Evolutionary conservation across 2,888 invertebrate genomes (phyloP), one percentile per base, ranked within the genome.

Genomic region (Pyralis farinalis): DNA sequence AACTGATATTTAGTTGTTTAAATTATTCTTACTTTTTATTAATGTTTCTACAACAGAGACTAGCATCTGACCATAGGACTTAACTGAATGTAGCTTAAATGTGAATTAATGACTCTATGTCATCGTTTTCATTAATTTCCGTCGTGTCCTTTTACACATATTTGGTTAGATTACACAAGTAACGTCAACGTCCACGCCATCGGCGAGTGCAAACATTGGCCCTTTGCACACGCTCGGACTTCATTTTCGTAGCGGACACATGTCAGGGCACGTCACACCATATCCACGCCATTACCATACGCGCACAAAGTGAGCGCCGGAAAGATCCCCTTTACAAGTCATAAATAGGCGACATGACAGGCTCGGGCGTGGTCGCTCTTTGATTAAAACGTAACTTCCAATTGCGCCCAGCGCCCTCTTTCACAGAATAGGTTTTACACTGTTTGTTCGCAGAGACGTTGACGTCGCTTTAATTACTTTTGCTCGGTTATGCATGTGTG

Each of bases 351-450:
- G 69, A 69, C 71, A 71, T 71, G 70, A 73, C 70, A 67, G 61
- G 51, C 56, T 55, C 58, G 70, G 82, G 82, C 75, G 79, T 79
- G 80, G 83, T 71, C 75, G 69, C 61, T 71, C 76, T 78, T 77
- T 84, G 80, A 83, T 84, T 86, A 81, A 85, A 82, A 85, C 72
- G 78, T 76, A 71, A 76, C 73, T 73, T 68, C 49, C 59, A 58
- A 69, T 63, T 61, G 67, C 59, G 60, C 57, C 38, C 49, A 58
- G 58, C 69, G 64, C 71, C 71, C 71, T 72, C 71, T 74, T 70
- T 69, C 58, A 52, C 60, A 58, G 60, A 58, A 62, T 58, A 61
- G 61, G 61, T 69, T 66, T 69, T 65, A 66, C 58, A 60, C 53
- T 70, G 68, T 71, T 69, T 69, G 66, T 61, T 55, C 55, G 49